Conservation (phyloP, 2,113 vertebrate species). For the Sceloporus tristichus region DNA sequence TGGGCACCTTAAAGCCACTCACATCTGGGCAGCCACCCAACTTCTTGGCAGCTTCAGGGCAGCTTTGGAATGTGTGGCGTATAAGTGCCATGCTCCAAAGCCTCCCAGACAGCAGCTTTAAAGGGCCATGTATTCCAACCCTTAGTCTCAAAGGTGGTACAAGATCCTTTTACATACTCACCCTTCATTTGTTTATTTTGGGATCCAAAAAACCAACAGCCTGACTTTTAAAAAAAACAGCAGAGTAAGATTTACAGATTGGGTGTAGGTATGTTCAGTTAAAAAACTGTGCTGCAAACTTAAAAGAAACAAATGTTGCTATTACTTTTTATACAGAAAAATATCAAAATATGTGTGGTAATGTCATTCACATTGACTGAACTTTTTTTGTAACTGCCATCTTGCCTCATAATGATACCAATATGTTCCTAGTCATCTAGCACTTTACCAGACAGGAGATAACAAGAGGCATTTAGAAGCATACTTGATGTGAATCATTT, state of each 20-base stretch:
- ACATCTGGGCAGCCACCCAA: no score
- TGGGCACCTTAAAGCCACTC: no score
- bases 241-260: not conserved
- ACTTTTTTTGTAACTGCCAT: constrained; percentile 8
- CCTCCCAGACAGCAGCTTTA: no score
- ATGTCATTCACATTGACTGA: constrained; percentile 9
- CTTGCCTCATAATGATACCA: constrained; percentile 10
- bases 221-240: not conserved
- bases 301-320: not conserved
- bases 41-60: no score
- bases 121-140: no score
- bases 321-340: not conserved
- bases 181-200: not conserved
- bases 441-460: not conserved
- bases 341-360: constrained; percentile 5
- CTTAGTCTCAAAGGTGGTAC: no score
- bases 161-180: no score
- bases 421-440: not conserved
- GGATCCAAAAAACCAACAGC: not conserved
- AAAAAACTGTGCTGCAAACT: constrained; percentile 19
- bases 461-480: constrained; percentile 8
- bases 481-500: not conserved
- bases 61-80: no score
- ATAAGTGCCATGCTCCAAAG: no score
- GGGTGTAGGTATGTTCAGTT: not conserved